phyloP scores from a whole-genome alignment of 64 coral and sea anemone genomes.

The Pocillopora damicornis region DNA sequence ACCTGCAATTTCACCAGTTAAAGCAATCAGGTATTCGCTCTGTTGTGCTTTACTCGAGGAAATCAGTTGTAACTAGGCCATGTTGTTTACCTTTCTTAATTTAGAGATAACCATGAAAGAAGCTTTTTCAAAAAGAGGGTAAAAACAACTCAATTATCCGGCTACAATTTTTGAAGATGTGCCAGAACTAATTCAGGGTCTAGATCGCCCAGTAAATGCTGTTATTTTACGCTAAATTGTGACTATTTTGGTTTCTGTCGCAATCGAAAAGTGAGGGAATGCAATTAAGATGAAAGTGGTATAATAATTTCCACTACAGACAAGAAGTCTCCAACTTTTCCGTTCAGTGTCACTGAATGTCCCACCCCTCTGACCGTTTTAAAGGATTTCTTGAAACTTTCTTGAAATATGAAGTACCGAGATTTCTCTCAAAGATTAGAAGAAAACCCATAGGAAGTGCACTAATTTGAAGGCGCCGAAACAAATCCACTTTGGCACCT shows the following conservation, averaged over 20 bases:
- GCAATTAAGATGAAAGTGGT: not conserved
- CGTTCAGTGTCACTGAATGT: not conserved
- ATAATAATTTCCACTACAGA: not conserved
- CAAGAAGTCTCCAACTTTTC: not conserved
- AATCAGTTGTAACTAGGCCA: no score
- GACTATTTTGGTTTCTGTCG: not conserved
- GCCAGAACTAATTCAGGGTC: no score
- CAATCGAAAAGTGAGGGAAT: not conserved
- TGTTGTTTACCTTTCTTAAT: not conserved
- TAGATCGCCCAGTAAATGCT: not conserved
- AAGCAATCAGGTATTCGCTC: no score
- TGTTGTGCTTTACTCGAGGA: no score
- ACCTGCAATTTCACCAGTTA: no score
- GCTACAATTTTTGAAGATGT: no score
- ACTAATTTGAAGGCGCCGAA: no score
- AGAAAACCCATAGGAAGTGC: no score
- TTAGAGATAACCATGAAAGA: not conserved
- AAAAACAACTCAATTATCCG: not conserved
- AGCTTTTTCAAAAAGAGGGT: not conserved
- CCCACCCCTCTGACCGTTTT: no score
- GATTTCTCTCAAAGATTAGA: not conserved
- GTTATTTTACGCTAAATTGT: not conserved
- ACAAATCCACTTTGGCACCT: no score
- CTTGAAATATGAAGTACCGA: not conserved
- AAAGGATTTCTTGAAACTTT: no score